A percentile compares a stretch with the other conserved stretches of the same genome.
phyloP scores from a whole-genome alignment of 2,113 vertebrate species.

The Cynocephalus volans region DNA sequence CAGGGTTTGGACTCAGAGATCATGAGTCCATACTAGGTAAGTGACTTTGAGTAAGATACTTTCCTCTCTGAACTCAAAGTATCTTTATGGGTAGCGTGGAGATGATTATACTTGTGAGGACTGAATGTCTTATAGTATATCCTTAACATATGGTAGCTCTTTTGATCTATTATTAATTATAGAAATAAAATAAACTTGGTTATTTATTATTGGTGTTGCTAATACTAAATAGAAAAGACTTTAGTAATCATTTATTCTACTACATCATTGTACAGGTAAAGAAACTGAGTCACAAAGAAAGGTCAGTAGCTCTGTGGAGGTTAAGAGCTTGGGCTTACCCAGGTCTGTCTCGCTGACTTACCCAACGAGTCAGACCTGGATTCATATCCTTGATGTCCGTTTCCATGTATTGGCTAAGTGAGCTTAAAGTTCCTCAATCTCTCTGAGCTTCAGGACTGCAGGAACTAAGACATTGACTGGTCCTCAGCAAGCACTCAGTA shows the following conservation, averaged over 20 bases:
- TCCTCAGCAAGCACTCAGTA: neutral
- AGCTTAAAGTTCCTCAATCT: neutral
- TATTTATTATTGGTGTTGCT: slow-evolving; percentile 48
- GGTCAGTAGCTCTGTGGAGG: neutral
- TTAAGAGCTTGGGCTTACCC: neutral
- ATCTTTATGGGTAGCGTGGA: neutral
- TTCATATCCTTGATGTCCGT: neutral
- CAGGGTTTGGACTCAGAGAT: neutral
- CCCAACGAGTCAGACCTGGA: neutral
- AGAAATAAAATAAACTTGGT: slow-evolving; percentile 13
- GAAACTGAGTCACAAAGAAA: neutral
- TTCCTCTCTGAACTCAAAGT: neutral
- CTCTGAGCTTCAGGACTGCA: neutral
- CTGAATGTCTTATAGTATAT: neutral
- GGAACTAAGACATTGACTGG: neutral
- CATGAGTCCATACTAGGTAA: neutral
- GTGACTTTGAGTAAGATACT: neutral
- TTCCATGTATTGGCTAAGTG: neutral
- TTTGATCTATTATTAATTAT: slow-evolving; percentile 38
- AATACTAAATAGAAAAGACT: slow-evolving; percentile 40
- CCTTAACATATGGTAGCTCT: slow-evolving; percentile 29
- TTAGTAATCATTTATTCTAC: slow-evolving; percentile 4
- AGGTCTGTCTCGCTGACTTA: too few species aligned
- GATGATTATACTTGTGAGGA: neutral
- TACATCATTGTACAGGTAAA: slow-evolving; percentile 21